A percentile compares a stretch with the other conserved stretches of the same genome.
Conservation (phyloP, 2,113 vertebrate genomes). For the Atherinomorus stipes region DNA sequence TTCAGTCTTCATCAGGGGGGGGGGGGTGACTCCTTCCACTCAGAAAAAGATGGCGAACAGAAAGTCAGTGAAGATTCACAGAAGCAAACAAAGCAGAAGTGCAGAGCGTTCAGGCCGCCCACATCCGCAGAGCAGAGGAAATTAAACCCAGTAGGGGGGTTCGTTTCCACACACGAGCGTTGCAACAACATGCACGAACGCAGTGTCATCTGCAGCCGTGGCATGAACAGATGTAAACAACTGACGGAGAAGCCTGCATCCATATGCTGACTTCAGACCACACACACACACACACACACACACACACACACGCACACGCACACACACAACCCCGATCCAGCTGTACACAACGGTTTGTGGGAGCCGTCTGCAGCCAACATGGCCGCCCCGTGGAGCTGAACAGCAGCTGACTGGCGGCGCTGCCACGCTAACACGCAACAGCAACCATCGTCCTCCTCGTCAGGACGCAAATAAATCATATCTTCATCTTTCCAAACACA, state of each 20-base stretch:
- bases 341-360: no score
- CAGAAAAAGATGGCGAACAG: not conserved
- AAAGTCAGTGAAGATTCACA: not conserved
- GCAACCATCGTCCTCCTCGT: no score
- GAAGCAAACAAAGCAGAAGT: constrained; percentile 68
- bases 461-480: no score
- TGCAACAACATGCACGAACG: constrained; percentile 4
- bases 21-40: no score
- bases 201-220: constrained; percentile 33
- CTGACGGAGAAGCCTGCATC: constrained; percentile 13
- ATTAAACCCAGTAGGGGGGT: constrained; percentile 21
- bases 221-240: constrained; percentile 67
- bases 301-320: no score
- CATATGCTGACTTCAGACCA: constrained; percentile 30
- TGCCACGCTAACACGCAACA: no score
- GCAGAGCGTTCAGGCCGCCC: constrained; percentile 51
- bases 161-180: not conserved
- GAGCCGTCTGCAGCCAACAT: no score
- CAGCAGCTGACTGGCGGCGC: no score
- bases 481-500: no score
- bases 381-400: no score
- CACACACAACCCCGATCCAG: no score
- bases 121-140: constrained; percentile 75
- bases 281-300: not conserved
- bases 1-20: no score